Base-by-base conservation (phyloP, 2,888 invertebrate genomes). In the Drymonia ruficornis region DNA sequence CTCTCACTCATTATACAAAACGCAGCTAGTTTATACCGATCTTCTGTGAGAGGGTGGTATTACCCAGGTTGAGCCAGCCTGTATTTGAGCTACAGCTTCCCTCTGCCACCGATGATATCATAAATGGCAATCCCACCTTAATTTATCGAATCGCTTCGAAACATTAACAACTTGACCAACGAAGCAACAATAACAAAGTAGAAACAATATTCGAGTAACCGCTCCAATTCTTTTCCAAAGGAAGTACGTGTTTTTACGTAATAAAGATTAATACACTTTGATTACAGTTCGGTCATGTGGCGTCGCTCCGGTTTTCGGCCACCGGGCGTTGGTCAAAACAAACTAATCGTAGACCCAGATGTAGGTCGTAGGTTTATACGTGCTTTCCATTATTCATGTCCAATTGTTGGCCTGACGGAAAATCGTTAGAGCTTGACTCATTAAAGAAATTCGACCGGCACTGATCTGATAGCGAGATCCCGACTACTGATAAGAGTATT, bases 381-480 rank as follows among this genome's bases (percentile, higher is more conserved):
- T 77, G 80, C 68, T 75, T 76, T 88, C 80, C 84, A 91, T 90
- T 87, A 91, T 89, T 90, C 88, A 89, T 87, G 83, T 78, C 63
- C 84, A 74, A 87, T 86, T 84, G 84, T 85, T 81, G 69, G 65
- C 75, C 78, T 86, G 86, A 87, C 82, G 81, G 82, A 88, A 90
- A 90, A 88, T 90, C 86, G 87, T 88, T 89, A 87, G 75, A 70
- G 56, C 69, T 65, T 91, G 90, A 89, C 84, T 91, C 91, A 91
- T 91, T 90, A 87, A 87, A 89, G 84, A 89, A 84, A 83, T 81
- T 76, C 73, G 72, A 82, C 75, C 74, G 72, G 76, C 66, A 54
- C 60, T 52, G 42, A 61, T 47, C 59, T 56, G 55, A 63, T 65
- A 67, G 61, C 63, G 54, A 70, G 68, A 75, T 76, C 67, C 68